Evolutionary conservation across 2,888 invertebrate species (phyloP).

Genomic region (Phymatocera aterrima): DNA sequence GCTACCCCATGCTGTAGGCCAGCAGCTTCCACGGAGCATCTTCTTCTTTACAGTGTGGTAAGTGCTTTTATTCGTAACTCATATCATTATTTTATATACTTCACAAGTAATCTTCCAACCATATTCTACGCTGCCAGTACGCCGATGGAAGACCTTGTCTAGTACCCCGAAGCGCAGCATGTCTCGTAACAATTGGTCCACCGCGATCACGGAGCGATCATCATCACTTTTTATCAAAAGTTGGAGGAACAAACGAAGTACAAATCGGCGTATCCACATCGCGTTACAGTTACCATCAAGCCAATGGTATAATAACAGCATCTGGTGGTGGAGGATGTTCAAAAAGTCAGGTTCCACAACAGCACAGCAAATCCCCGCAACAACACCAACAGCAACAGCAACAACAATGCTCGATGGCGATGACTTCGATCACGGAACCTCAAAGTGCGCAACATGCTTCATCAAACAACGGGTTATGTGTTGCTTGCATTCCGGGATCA

Average conservation of each 20-base stretch:
- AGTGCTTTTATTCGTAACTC: slow-evolving; percentile 45
- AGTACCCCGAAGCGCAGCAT: slow-evolving; percentile 81
- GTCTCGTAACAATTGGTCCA: slow-evolving; percentile 84
- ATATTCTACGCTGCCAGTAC: slow-evolving; percentile 58
- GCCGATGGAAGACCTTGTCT: slow-evolving; percentile 71
- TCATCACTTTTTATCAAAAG: slow-evolving; percentile 83
- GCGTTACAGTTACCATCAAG: slow-evolving; percentile 73
- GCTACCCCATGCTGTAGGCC: slow-evolving; percentile 82
- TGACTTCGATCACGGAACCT: slow-evolving; percentile 35
- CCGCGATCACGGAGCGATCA: slow-evolving; percentile 82
- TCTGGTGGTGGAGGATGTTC: slow-evolving; percentile 33
- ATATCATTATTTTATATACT: not conserved
- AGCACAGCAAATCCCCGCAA: slow-evolving; percentile 49
- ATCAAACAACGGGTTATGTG: slow-evolving; percentile 66
- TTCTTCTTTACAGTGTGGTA: slow-evolving; percentile 73
- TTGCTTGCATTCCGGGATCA: slow-evolving; percentile 72
- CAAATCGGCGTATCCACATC: slow-evolving; percentile 56
- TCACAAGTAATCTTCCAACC: not conserved
- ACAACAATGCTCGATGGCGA: slow-evolving; percentile 43
- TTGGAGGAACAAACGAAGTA: slow-evolving; percentile 53
- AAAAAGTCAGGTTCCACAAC: slow-evolving; percentile 50
- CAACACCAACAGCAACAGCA: slow-evolving; percentile 48
- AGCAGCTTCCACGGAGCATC: slow-evolving; percentile 88
- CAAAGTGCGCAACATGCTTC: slow-evolving; percentile 51
- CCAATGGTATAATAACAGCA: slow-evolving; percentile 67